phyloP scores from a whole-genome alignment of 2,888 invertebrate species.

The Stenolophus ochropezus region DNA sequence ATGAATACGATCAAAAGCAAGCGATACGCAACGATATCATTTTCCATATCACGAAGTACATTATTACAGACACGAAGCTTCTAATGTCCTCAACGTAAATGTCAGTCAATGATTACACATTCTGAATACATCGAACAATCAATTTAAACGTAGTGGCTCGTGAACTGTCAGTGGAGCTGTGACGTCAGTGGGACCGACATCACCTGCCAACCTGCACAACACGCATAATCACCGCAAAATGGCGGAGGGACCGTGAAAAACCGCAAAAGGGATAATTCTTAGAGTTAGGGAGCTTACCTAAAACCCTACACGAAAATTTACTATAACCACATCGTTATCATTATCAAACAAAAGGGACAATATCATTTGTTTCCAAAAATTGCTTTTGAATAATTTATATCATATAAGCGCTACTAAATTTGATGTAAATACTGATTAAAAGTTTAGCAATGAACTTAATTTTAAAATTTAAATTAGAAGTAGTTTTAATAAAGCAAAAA shows the following conservation, averaged over 20 bases:
- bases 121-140: constrained; percentile 50
- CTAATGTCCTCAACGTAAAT: neutral
- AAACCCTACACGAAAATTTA: too few species aligned
- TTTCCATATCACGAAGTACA: constrained; percentile 6
- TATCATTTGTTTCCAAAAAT: too few species aligned
- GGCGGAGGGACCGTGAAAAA: neutral
- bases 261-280: neutral
- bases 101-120: constrained; percentile 47
- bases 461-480: too few species aligned
- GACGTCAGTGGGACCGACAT: neutral
- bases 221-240: constrained; percentile 4
- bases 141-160: constrained; percentile 33
- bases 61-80: constrained; percentile 24
- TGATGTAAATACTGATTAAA: too few species aligned
- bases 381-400: too few species aligned
- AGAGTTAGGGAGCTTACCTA: neutral
- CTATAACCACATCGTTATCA: neutral
- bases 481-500: too few species aligned
- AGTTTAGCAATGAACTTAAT: too few species aligned
- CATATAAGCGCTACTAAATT: too few species aligned
- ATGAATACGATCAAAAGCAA: constrained; percentile 19
- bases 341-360: too few species aligned
- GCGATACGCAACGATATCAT: neutral
- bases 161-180: neutral
- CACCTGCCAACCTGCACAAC: neutral